phyloP scores from a whole-genome alignment of 2,113 vertebrate species.

The Raja brachyura region DNA sequence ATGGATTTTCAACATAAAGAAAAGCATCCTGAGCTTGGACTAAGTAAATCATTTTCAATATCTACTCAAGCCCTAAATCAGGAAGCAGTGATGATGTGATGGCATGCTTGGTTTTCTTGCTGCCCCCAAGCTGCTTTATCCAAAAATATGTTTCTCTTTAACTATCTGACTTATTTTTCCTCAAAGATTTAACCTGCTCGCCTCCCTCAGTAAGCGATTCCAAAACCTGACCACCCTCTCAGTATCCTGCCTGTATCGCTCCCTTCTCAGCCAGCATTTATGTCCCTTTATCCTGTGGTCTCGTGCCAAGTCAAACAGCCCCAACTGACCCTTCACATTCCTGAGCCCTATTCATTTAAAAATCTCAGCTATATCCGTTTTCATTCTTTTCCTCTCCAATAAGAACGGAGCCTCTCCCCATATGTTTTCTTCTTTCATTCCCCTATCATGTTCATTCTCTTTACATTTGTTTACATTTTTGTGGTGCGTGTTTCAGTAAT shows the following conservation, averaged over 20 bases:
- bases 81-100: background rate
- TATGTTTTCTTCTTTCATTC: background rate
- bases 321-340: conserved; percentile 15
- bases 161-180: background rate
- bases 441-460: background rate
- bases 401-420: background rate
- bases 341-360: background rate
- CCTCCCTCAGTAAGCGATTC: background rate
- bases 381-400: conserved; percentile 3
- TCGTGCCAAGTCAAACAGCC: conserved; percentile 6
- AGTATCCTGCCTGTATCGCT: background rate
- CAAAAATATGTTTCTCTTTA: conserved; percentile 24
- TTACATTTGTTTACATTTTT: background rate
- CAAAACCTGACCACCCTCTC: background rate
- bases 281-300: background rate
- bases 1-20: background rate
- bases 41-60: background rate
- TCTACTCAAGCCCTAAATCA: background rate
- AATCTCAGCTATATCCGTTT: conserved; percentile 8
- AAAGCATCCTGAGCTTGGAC: background rate
- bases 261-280: background rate
- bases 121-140: background rate
- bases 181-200: conserved; percentile 1
- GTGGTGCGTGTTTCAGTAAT: background rate
- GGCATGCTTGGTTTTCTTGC: background rate